Conservation (phyloP, 2,113 vertebrate genomes). For the Acrocephalus kingi region DNA sequence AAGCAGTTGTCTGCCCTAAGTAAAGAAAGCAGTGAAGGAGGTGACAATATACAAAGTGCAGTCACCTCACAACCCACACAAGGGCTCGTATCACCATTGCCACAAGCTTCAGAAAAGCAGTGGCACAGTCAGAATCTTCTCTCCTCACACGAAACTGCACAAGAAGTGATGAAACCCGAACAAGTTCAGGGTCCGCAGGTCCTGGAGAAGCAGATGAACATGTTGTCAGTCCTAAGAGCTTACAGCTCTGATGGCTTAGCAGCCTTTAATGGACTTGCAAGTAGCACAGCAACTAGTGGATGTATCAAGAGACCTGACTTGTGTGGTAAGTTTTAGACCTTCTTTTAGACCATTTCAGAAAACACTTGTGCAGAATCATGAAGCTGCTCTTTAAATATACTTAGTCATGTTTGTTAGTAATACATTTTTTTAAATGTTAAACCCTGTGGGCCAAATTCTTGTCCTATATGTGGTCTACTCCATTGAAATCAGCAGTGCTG, state of each 20-base stretch:
- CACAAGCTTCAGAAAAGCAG: conserved; percentile 84
- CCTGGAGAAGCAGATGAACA: conserved; percentile 94
- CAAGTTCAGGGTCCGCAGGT: conserved; percentile 79
- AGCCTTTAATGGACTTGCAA: conserved; percentile 93
- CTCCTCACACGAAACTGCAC: conserved; percentile 79
- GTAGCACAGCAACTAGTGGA: conserved; percentile 82
- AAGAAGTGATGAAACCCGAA: conserved; percentile 86
- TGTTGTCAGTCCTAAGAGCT: conserved; percentile 97
- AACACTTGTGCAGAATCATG: conserved; percentile 63
- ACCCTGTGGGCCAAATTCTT: conserved; percentile 61
- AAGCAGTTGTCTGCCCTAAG: conserved; percentile 67
- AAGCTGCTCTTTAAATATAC: conserved; percentile 66
- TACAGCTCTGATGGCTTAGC: conserved; percentile 94
- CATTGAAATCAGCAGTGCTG: conserved; percentile 65
- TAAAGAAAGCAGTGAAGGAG: conserved; percentile 74
- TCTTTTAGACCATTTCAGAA: conserved; percentile 75
- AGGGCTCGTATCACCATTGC: conserved; percentile 73
- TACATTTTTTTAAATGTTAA: conserved; percentile 64
- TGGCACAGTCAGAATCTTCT: conserved; percentile 90
- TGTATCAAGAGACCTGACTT: conserved; percentile 96
- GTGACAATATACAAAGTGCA: conserved; percentile 74
- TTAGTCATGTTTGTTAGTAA: conserved; percentile 65
- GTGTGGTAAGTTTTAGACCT: conserved; percentile 91
- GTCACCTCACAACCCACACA: conserved; percentile 68
- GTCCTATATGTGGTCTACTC: conserved; percentile 62